Evolutionary conservation across 1,140 invertebrate species (phyloP), one percentile per base, ranked within the genome.

Genomic region (Trinorchestia longiramus): DNA sequence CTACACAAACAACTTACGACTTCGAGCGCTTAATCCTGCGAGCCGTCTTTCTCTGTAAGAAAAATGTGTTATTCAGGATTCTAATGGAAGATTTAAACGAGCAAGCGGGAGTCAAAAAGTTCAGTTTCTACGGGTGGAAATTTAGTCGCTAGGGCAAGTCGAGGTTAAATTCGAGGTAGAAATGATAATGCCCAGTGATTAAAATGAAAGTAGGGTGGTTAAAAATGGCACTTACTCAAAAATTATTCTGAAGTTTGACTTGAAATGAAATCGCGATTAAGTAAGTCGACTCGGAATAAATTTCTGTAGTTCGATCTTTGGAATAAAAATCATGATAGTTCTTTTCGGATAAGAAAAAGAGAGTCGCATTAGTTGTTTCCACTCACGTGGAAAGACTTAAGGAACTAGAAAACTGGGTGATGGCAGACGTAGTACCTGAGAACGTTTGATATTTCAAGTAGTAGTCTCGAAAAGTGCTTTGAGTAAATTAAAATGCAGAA

Each of bases 31-130:
- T 45, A 45, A 19, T 44, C 92, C 43, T 94, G 92, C 92, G 92
- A 44, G 43, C 44, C 57, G 45, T 15, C 57, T 44, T 95, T 91
- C 11, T 88, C 95, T 96, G 43, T 43, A 95, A 92, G 91, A 43
- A 95, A 91, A 91, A 43, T 36, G 87, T 88, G 77, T 96, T 88
- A 92, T 57, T 57, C 94, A 92, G 44, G 88, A 95, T 44, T 45
- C 87, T 90, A 90, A n/a, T 42, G 62, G 62, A 77, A 77, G 19
- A 77, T 77, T 77, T 77, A 3, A 77, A 11, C 62, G 62, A 11
- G 1, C 1, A 77, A 77, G 62, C 62, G 15, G 62, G 62, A 77
- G 28, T 36, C n/a, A 53, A 77, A 77, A 77, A 36, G 8, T 36
- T 77, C 62, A 11, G 11, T 77, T 77, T 77, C 62, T 77, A 77